These are phyloP conservation scores for Drosophila baimaii DNA, from an alignment of 1,140 invertebrate species.

Conservation along the genomic window DNA sequence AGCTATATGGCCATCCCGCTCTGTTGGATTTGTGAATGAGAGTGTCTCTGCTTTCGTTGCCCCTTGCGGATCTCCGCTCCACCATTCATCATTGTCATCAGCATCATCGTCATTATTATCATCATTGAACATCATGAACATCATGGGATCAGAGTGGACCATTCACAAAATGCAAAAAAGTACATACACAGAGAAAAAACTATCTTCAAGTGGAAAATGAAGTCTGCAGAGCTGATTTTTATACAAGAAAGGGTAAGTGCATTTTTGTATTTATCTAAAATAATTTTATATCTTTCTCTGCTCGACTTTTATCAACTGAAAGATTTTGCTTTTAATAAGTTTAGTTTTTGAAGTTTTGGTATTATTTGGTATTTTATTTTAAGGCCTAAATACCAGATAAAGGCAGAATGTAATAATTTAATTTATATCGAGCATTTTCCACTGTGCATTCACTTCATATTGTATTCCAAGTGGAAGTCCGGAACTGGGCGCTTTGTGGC, in stretches of 20 bases:
- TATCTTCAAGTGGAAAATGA: background rate
- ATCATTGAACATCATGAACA: slow-evolving; percentile 14
- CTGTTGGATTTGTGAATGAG: slow-evolving; percentile 68
- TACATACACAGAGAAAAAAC: background rate
- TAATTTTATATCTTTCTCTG: too few species aligned
- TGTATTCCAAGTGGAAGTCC: slow-evolving; percentile 32
- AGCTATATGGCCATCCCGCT: slow-evolving; percentile 18
- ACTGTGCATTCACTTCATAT: slow-evolving; percentile 2
- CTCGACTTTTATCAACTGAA: too few species aligned
- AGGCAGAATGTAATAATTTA: background rate
- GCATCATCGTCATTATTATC: background rate
- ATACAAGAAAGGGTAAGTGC: too few species aligned
- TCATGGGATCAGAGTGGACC: slow-evolving; percentile 20
- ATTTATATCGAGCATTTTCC: background rate
- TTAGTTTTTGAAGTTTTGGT: too few species aligned
- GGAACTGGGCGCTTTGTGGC: slow-evolving; percentile 74
- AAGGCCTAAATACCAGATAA: background rate
- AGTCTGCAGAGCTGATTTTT: background rate
- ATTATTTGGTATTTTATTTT: too few species aligned
- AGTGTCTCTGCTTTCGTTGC: slow-evolving; percentile 13
- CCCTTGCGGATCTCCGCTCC: slow-evolving; percentile 5
- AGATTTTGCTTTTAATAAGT: too few species aligned
- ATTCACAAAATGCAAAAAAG: slow-evolving; percentile 36
- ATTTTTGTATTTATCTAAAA: background rate
- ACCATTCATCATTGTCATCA: slow-evolving; percentile 61